Evolutionary conservation across 2,888 invertebrate genomes (phyloP).

Genomic region (Plutella xylostella): DNA sequence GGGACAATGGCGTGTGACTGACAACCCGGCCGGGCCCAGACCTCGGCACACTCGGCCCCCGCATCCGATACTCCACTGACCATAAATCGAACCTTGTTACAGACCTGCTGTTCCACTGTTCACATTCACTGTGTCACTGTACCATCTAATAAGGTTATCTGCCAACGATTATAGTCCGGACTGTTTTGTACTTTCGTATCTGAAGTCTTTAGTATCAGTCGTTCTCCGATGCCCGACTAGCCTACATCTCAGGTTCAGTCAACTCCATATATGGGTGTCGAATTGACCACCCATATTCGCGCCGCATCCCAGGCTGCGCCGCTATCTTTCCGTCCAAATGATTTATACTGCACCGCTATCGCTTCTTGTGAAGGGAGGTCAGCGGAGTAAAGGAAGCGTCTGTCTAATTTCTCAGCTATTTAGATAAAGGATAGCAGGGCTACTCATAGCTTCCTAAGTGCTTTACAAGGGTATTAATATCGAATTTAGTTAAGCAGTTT

Average conservation of each 20-base stretch:
- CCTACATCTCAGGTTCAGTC: conserved; percentile 3
- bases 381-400: background rate
- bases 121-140: conserved; percentile 45
- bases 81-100: conserved; percentile 58
- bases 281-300: conserved; percentile 17
- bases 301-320: conserved; percentile 17
- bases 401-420: conserved; percentile 3
- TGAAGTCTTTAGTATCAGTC: background rate
- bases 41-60: conserved; percentile 44
- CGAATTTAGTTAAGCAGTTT: no score
- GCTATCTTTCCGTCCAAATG: conserved; percentile 29
- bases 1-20: conserved; percentile 53
- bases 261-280: conserved; percentile 5
- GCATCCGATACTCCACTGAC: conserved; percentile 44
- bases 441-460: no score
- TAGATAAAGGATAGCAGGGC: no score
- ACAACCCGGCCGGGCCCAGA: conserved; percentile 54
- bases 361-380: conserved; percentile 3
- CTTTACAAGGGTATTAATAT: no score
- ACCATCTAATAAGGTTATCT: conserved; percentile 47
- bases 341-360: conserved; percentile 29
- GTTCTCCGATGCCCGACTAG: conserved; percentile 2
- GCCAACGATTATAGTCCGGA: background rate
- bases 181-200: background rate
- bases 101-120: conserved; percentile 52